Base-by-base conservation (phyloP, 2,113 vertebrate genomes). In the Sisor rabdophorus region DNA sequence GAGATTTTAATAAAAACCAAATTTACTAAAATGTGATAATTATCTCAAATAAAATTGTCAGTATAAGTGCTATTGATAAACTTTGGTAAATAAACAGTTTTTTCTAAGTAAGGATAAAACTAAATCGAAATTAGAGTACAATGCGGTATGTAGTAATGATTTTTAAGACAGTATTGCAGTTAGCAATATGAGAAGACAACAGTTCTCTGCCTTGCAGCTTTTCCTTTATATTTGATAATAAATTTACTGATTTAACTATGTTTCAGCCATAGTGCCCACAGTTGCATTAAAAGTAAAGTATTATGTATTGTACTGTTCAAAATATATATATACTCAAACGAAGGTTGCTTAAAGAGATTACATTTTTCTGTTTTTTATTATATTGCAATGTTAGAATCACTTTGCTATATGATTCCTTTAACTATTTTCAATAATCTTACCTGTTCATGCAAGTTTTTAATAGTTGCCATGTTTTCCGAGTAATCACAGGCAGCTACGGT, bases 401-500 rank as follows among this genome's bases (percentile, higher is more conserved):
- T 60, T 60, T 36, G 32, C 2, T 44, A 22, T 30, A 16, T 56
- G 32, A 13, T 12, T 7, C 11, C 36, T 73, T 70, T 1, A 6
- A 44, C 78, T 81, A 81, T 59, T 77, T 48, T 2, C 24, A 24
- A 16, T 30, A n/a, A 10, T 71, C 79, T 81, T 73, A 93, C 90
- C 85, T 91, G 86, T 0, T 85, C 84, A 52, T 84, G 86, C 79
- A 92, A 82, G 55, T 87, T 88, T 0, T 84, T 58, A 4, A 92
- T 89, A 79, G n/a, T 85, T 83, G 50, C 73, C 0, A 86, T 84
- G 81, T 83, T 90, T n/a, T 1, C 22, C 13, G 53, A 82, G 84
- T 89, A 82, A 81, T 92, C 89, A 0, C 81, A 73, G 61, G 9
- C 17, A 20, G 84, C 52, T n/a, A 88, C 22, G 0, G 79, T 83